Conservation (phyloP, 1,140 invertebrate genomes). For the Conus betulinus region DNA sequence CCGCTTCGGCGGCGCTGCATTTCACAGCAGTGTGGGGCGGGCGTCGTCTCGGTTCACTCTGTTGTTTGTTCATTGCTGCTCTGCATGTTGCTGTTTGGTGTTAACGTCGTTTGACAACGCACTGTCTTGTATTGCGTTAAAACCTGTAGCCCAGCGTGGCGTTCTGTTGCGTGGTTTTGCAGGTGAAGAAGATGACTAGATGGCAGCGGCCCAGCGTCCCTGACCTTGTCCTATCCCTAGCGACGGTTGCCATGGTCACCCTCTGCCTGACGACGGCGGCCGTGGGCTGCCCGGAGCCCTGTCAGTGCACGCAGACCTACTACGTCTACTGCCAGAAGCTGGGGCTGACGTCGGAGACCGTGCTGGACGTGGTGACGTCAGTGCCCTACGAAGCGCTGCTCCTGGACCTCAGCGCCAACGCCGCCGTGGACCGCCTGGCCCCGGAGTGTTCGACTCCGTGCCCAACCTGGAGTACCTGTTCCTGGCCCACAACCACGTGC, state of each 20-base stretch:
- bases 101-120: too few relatives aligned
- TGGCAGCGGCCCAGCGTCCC: slow-evolving; percentile 14
- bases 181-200: slow-evolving; percentile 25
- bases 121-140: too few relatives aligned
- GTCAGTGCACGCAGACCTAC: slow-evolving; percentile 48
- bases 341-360: slow-evolving; percentile 15
- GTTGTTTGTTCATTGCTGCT: too few relatives aligned
- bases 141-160: background rate
- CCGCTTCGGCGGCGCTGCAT: too few relatives aligned
- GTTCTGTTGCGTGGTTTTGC: background rate
- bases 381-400: slow-evolving; percentile 42
- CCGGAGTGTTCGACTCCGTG: slow-evolving; percentile 31
- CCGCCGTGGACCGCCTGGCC: slow-evolving; percentile 21
- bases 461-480: slow-evolving; percentile 50
- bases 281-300: slow-evolving; percentile 40
- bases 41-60: too few relatives aligned
- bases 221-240: background rate
- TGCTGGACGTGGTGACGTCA: slow-evolving; percentile 25
- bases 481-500: slow-evolving; percentile 44
- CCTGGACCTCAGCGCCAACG: slow-evolving; percentile 53
- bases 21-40: too few relatives aligned
- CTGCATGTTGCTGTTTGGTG: too few relatives aligned
- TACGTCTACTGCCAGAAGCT: slow-evolving; percentile 53
- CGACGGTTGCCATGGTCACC: slow-evolving; percentile 17
- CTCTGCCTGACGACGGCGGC: background rate